These are phyloP conservation scores for Clamator glandarius DNA, from an alignment of 2,797 vertebrate species.

Conservation along the genomic window DNA sequence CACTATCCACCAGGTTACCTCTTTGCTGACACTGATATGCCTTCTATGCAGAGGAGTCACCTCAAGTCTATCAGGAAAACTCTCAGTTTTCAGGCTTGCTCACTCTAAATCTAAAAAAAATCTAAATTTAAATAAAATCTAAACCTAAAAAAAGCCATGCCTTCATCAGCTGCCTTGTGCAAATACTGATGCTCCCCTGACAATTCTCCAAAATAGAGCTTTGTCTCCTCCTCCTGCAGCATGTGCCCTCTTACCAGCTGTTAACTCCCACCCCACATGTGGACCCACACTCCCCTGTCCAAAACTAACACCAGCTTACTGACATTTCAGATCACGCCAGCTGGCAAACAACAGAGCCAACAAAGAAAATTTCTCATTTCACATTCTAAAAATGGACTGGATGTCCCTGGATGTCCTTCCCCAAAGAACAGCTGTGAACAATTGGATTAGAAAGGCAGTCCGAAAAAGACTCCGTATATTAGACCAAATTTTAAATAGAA, in stretches of 20 bases:
- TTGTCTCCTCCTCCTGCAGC: background rate
- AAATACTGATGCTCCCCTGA: background rate
- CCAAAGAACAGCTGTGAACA: conserved; percentile 47
- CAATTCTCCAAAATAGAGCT: background rate
- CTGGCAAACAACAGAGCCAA: conserved; percentile 28
- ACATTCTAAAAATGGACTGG: conserved; percentile 46
- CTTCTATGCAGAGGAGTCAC: background rate
- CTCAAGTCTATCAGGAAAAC: background rate
- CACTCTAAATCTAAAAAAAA: background rate
- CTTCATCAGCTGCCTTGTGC: background rate
- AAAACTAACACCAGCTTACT: conserved; percentile 31
- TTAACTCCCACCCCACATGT: background rate
- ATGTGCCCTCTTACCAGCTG: background rate
- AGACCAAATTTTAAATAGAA: conserved; percentile 24
- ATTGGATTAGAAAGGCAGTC: conserved; percentile 12
- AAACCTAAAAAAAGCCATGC: background rate
- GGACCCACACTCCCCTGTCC: background rate
- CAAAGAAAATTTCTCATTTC: conserved; percentile 42
- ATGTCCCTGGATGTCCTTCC: conserved; percentile 46
- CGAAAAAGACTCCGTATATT: conserved; percentile 2
- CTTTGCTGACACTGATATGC: background rate
- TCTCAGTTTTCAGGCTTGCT: background rate
- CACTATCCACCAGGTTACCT: background rate
- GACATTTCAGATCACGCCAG: conserved; percentile 19
- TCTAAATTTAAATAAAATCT: background rate